These are phyloP conservation scores for Dreissena polymorpha DNA, from an alignment of 1,140 invertebrate genomes.

Conservation along the genomic window DNA sequence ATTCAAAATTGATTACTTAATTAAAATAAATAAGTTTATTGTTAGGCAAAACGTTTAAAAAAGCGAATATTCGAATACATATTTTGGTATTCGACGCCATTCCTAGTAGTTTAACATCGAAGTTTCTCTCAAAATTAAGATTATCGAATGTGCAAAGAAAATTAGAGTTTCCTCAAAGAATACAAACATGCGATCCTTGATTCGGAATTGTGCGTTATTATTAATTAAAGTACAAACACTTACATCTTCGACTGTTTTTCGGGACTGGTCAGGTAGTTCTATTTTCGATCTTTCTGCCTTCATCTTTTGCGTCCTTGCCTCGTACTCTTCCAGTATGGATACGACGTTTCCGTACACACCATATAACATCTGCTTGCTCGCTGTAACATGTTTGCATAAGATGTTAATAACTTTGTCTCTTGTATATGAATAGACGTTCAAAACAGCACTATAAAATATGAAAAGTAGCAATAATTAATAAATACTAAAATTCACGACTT, in stretches of 20 bases:
- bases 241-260: slow-evolving; percentile 17
- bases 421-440: too few relatives aligned
- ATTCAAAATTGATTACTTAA: too few relatives aligned
- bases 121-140: not conserved
- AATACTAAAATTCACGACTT: too few relatives aligned
- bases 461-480: too few relatives aligned
- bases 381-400: not conserved
- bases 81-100: too few relatives aligned
- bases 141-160: not conserved
- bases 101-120: too few relatives aligned
- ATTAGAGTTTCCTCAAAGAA: not conserved
- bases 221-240: not conserved
- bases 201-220: not conserved
- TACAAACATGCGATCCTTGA: not conserved
- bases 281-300: not conserved
- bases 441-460: too few relatives aligned
- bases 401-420: not conserved
- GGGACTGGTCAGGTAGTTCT: not conserved
- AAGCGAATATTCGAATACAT: too few relatives aligned
- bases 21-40: too few relatives aligned
- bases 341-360: slow-evolving; percentile 21
- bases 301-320: not conserved
- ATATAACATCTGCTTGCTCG: slow-evolving; percentile 19
- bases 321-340: slow-evolving; percentile 13
- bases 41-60: too few relatives aligned